These are phyloP conservation scores for Pycnomerus fuliginosus DNA, from an alignment of 2,888 invertebrate species.

Conservation along the genomic window DNA sequence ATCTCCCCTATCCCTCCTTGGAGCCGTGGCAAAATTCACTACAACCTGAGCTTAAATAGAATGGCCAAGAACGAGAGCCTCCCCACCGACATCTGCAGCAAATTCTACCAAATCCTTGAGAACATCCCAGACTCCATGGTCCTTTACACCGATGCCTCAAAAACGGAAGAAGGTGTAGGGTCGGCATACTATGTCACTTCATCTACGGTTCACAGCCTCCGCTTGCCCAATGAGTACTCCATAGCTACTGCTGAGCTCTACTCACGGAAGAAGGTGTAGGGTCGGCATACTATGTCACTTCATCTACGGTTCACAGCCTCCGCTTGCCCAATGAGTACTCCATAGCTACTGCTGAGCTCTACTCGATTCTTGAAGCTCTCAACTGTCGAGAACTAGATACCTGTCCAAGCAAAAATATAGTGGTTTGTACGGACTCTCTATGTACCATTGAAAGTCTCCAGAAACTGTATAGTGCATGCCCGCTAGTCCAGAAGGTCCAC, in stretches of 20 bases:
- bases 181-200: conserved; percentile 3
- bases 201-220: not conserved
- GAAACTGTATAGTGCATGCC: not conserved
- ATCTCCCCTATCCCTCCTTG: not conserved
- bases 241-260: conserved; percentile 2
- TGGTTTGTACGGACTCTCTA: conserved; percentile 5
- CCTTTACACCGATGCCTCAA: conserved; percentile 1
- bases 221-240: not conserved
- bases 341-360: too few relatives aligned
- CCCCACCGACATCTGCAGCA: not conserved
- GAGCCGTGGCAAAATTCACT: conserved; percentile 2
- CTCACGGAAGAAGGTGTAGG: conserved; percentile 1
- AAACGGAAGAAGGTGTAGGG: conserved; percentile 3
- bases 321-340: too few relatives aligned
- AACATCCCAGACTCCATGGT: not conserved
- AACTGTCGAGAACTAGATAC: not conserved
- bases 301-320: too few relatives aligned
- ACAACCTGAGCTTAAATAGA: not conserved
- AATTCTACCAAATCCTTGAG: conserved; percentile 1
- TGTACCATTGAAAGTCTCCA: not conserved
- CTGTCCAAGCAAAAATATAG: not conserved
- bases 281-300: too few relatives aligned
- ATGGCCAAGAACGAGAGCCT: not conserved
- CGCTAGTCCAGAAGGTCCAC: not conserved
- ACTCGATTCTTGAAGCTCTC: not conserved